Evolutionary conservation across 2,797 vertebrate genomes (phyloP).

Genomic region (Tokudaia muenninki): DNA sequence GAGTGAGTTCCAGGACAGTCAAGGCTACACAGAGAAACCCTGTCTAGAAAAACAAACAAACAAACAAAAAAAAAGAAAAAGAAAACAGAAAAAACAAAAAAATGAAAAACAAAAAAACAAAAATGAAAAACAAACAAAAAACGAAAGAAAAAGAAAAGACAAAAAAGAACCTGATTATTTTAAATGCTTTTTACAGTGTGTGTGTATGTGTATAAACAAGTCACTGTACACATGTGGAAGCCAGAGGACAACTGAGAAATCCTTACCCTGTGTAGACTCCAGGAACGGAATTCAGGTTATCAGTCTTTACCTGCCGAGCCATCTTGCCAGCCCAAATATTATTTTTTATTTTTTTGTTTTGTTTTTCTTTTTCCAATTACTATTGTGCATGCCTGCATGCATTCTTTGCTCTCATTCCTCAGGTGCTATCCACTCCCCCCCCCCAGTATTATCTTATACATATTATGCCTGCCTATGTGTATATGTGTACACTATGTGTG

Average conservation of each 20-base stretch:
- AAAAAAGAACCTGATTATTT: neutral
- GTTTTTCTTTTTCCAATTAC: no score
- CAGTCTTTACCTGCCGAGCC: neutral
- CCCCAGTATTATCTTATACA: neutral
- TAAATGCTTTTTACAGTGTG: neutral
- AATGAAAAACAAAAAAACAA: neutral
- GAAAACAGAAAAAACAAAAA: neutral
- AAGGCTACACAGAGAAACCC: neutral
- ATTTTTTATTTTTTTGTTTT: neutral
- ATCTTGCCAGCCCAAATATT: neutral
- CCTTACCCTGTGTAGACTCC: neutral
- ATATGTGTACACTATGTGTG: neutral
- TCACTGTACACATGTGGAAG: neutral
- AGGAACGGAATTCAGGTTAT: neutral
- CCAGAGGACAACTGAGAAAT: neutral
- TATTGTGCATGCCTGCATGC: neutral
- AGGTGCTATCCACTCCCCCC: neutral
- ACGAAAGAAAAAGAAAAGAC: neutral
- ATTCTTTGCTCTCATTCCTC: neutral
- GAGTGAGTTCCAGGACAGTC: neutral
- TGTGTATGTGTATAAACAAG: neutral
- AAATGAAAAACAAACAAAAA: neutral
- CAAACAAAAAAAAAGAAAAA: neutral
- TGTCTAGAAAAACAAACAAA: neutral
- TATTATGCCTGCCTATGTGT: neutral